Conservation (phyloP, 1,140 invertebrate species). For the Cyphomyrmex costatus region DNA sequence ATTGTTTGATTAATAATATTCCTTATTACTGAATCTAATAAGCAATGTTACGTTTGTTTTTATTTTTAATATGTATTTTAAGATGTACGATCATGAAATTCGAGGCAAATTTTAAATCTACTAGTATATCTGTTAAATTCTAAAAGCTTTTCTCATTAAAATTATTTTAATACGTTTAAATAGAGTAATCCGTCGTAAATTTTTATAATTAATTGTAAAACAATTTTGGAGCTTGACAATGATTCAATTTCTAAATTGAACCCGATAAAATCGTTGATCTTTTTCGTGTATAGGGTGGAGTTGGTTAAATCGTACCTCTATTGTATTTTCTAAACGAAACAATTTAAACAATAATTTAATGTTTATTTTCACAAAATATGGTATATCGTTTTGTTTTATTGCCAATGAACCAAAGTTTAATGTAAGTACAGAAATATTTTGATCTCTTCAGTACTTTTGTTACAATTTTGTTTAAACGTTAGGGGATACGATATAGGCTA, state of each 20-base stretch:
- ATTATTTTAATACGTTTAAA: neutral
- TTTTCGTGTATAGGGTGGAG: too few relatives aligned
- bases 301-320: too few relatives aligned
- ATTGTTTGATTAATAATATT: constrained; percentile 23
- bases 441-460: too few relatives aligned
- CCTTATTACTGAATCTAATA: neutral
- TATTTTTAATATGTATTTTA: neutral
- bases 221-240: neutral
- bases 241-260: neutral
- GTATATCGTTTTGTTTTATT: too few relatives aligned
- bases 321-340: too few relatives aligned
- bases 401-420: too few relatives aligned
- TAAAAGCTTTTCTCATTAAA: neutral
- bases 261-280: neutral
- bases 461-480: too few relatives aligned
- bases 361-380: too few relatives aligned
- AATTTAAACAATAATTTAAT: too few relatives aligned
- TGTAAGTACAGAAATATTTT: too few relatives aligned
- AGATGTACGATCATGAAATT: neutral
- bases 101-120: neutral
- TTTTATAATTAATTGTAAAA: constrained; percentile 21
- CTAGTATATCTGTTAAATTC: neutral
- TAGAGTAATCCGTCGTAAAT: neutral
- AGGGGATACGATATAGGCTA: too few relatives aligned
- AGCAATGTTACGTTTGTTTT: neutral